Conservation (phyloP, 2,797 vertebrate genomes). For the Trematocara caparti region DNA sequence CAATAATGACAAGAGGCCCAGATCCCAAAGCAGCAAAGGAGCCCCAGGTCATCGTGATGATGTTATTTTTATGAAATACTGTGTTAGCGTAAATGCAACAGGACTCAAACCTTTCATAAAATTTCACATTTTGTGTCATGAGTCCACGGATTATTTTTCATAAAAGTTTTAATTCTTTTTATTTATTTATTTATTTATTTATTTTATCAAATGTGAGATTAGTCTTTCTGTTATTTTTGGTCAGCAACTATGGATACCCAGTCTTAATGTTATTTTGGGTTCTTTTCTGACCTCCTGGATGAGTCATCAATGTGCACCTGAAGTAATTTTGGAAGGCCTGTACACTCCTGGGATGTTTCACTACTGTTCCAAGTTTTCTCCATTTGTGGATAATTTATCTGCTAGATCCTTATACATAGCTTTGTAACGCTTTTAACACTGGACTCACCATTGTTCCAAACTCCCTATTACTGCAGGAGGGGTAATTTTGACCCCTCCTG, state of each 20-base stretch:
- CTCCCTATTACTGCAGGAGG: background rate
- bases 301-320: background rate
- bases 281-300: background rate
- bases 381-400: background rate
- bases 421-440: accelerated
- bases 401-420: background rate
- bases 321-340: background rate
- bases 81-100: background rate
- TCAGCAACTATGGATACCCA: background rate
- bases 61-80: background rate
- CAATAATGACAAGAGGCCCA: background rate
- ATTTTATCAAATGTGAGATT: background rate
- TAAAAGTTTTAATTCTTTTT: background rate
- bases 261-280: background rate
- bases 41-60: background rate
- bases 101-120: background rate
- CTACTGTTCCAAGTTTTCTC: background rate
- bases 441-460: accelerated
- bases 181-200: background rate
- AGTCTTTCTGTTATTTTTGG: background rate
- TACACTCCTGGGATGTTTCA: background rate
- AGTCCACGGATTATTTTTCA: background rate
- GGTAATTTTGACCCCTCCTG: background rate
- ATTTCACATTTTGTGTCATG: background rate
- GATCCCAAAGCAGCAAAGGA: background rate